Evolutionary conservation across 2,797 vertebrate genomes (phyloP).

Genomic region (Linurgus olivaceus): DNA sequence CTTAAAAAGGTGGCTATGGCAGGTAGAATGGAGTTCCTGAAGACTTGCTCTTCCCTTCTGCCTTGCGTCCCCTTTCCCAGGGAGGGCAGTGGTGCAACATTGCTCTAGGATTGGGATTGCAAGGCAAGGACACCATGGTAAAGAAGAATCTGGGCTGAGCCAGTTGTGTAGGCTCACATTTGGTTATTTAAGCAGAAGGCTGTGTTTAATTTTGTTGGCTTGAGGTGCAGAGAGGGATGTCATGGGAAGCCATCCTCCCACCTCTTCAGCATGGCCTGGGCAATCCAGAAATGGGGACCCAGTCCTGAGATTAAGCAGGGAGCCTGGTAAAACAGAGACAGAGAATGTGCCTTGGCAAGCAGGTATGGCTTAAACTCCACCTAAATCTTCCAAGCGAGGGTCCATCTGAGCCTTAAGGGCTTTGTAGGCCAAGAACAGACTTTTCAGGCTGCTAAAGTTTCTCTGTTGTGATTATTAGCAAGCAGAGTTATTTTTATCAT

Average conservation of each 20-base stretch:
- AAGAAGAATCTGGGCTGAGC: not conserved
- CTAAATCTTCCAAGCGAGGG: not conserved
- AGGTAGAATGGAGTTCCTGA: not conserved
- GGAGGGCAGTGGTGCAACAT: no score
- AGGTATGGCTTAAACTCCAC: not conserved
- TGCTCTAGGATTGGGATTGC: not conserved
- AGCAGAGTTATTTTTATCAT: not conserved
- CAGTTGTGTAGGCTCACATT: accelerated
- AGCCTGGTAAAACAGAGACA: not conserved
- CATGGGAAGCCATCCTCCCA: not conserved
- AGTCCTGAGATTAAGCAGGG: not conserved
- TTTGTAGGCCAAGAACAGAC: not conserved
- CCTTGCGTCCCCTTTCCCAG: not conserved
- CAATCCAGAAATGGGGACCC: not conserved
- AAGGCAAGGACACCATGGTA: not conserved
- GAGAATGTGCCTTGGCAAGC: not conserved
- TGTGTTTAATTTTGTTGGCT: not conserved
- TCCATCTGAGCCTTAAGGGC: not conserved
- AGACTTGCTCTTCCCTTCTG: not conserved
- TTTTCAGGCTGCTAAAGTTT: not conserved
- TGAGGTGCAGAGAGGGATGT: not conserved
- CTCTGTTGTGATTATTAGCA: not conserved
- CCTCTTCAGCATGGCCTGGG: not conserved
- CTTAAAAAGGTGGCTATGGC: no score
- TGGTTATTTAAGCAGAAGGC: not conserved